These are phyloP conservation scores for Hydropsyche tenuis DNA, from an alignment of 1,140 invertebrate genomes.

Conservation along the genomic window DNA sequence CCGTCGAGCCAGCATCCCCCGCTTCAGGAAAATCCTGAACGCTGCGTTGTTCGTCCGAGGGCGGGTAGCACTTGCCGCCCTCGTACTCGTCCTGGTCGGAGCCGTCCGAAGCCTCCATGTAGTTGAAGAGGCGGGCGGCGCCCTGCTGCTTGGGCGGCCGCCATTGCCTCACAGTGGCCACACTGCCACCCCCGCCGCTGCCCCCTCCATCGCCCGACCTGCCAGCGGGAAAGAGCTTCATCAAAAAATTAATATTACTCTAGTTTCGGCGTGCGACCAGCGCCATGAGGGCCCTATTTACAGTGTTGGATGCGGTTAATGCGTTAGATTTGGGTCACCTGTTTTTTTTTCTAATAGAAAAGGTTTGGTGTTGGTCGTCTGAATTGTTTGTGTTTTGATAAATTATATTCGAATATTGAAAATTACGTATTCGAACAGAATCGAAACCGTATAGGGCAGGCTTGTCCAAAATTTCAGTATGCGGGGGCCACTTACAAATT, in stretches of 20 bases:
- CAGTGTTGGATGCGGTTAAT: too few species aligned
- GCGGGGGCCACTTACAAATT: too few species aligned
- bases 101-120: conserved; percentile 67
- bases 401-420: too few species aligned
- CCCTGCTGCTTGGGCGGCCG: conserved; percentile 62
- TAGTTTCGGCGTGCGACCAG: conserved; percentile 42
- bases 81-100: conserved; percentile 61
- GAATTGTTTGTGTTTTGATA: too few species aligned
- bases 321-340: too few species aligned
- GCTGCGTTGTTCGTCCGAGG: conserved; percentile 39
- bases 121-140: conserved; percentile 65
- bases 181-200: conserved; percentile 42
- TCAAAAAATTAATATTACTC: conserved; percentile 51
- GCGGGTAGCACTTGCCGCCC: conserved; percentile 50
- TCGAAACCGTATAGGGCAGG: too few species aligned
- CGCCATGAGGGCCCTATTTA: conserved; percentile 38
- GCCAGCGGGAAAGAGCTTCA: conserved; percentile 50
- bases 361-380: neutral
- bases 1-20: conserved; percentile 57
- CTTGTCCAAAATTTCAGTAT: too few species aligned
- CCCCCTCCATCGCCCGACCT: conserved; percentile 46
- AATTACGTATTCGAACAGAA: too few species aligned
- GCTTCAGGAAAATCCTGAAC: conserved; percentile 61
- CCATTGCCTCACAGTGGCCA: conserved; percentile 52
- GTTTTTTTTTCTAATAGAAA: neutral